Percentiles rank a stretch among this genome's conserved stretches.
Conservation (phyloP, 2,797 vertebrate species). For the Delichon dasypus region DNA sequence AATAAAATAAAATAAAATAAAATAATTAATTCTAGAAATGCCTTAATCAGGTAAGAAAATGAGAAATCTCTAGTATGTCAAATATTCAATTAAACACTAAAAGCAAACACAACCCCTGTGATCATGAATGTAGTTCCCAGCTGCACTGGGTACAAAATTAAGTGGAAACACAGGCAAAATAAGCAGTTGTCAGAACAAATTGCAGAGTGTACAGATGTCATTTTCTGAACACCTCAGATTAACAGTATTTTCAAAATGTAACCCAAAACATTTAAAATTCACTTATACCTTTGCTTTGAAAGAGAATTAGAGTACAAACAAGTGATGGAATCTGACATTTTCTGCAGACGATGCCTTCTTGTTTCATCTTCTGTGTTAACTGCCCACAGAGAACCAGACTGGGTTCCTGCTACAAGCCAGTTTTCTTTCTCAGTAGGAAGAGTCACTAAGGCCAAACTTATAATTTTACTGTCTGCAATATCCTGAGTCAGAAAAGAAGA, state of each 20-base stretch:
- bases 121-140: neutral
- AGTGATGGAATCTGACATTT: constrained; percentile 88
- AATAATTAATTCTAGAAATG: neutral
- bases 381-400: constrained; percentile 86
- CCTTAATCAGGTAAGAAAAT: neutral
- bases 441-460: constrained; percentile 85
- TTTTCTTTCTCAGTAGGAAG: constrained; percentile 80
- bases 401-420: constrained; percentile 91
- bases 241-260: neutral
- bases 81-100: neutral
- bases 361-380: constrained; percentile 76
- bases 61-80: neutral
- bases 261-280: neutral
- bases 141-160: neutral
- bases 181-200: neutral
- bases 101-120: neutral
- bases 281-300: constrained; percentile 78
- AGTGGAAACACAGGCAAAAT: neutral
- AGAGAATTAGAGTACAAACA: constrained; percentile 86
- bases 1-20: constrained; percentile 63
- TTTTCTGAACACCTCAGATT: neutral
- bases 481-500: constrained; percentile 71
- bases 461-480: constrained; percentile 85
- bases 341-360: constrained; percentile 81
- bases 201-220: neutral